These are phyloP conservation scores for Drosophila rhopaloa DNA, from an alignment of 1,140 invertebrate species.

Conservation along the genomic window DNA sequence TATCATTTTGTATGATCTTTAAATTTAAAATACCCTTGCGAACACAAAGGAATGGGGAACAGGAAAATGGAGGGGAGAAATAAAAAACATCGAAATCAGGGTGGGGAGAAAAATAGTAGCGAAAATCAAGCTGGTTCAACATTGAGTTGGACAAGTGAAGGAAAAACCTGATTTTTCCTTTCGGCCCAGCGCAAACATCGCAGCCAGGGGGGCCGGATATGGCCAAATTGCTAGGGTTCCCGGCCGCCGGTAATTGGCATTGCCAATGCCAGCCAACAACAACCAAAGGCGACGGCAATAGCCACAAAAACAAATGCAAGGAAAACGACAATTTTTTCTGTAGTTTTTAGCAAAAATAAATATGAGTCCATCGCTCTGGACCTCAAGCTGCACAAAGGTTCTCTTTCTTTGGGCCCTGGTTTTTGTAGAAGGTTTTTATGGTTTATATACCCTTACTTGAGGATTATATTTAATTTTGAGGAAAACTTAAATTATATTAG, in stretches of 20 bases:
- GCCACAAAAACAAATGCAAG: constrained; percentile 42
- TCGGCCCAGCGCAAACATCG: constrained; percentile 53
- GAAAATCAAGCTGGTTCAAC: constrained; percentile 57
- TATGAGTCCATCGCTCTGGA: constrained; percentile 59
- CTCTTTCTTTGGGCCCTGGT: neutral
- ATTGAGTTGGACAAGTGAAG: constrained; percentile 56
- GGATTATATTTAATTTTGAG: neutral
- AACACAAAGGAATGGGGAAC: constrained; percentile 10
- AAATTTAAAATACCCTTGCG: constrained; percentile 19
- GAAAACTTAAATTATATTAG: too few relatives aligned
- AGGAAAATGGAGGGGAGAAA: constrained; percentile 56
- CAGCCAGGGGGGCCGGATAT: constrained; percentile 78
- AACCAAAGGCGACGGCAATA: constrained; percentile 28
- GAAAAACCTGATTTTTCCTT: constrained; percentile 75
- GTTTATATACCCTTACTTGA: constrained; percentile 1
- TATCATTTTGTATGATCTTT: constrained; percentile 43
- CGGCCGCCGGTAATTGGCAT: constrained; percentile 76
- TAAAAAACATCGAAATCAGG: constrained; percentile 55
- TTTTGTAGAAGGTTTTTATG: constrained; percentile 28
- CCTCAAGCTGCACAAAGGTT: constrained; percentile 23
- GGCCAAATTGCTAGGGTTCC: constrained; percentile 81
- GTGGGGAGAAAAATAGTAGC: constrained; percentile 39
- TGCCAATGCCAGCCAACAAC: constrained; percentile 64
- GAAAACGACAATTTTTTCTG: constrained; percentile 63
- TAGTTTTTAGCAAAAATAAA: constrained; percentile 63